Percentiles rank a stretch among this genome's conserved stretches.
phyloP scores from a whole-genome alignment of 2,113 vertebrate species.

The Cercopithecus mona region DNA sequence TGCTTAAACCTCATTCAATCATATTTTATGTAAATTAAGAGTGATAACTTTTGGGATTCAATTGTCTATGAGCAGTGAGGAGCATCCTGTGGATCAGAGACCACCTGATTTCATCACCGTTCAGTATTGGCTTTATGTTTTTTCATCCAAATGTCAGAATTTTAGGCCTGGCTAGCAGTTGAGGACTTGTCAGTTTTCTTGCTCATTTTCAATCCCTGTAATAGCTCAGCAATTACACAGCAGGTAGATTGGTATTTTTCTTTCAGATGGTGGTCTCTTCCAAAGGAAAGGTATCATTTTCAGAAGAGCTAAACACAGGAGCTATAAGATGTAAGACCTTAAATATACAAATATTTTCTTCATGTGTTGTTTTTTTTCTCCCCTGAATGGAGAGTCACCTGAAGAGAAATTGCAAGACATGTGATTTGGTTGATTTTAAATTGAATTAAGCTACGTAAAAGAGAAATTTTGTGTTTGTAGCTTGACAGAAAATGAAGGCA shows the following conservation, averaged over 20 bases:
- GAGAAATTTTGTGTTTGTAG: background rate
- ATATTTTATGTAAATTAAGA: background rate
- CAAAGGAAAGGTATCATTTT: slow-evolving; percentile 61
- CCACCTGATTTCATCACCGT: background rate
- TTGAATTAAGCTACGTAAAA: background rate
- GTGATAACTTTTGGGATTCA: background rate
- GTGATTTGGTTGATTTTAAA: background rate
- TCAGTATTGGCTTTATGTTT: background rate
- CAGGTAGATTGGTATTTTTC: slow-evolving; percentile 32
- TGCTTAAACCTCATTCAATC: background rate
- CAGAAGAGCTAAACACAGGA: background rate
- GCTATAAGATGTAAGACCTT: background rate
- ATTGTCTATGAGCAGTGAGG: background rate
- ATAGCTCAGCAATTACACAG: slow-evolving; percentile 54
- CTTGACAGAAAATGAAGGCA: background rate
- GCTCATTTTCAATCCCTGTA: slow-evolving; percentile 17
- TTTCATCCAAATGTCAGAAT: slow-evolving; percentile 51
- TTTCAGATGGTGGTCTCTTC: slow-evolving; percentile 15
- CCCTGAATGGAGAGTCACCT: background rate
- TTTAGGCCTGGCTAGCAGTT: background rate
- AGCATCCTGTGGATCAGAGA: background rate
- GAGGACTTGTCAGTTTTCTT: slow-evolving; percentile 33
- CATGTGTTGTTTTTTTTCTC: background rate
- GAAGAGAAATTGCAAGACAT: background rate
- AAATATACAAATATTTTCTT: slow-evolving; percentile 60